A percentile compares a stretch with the other conserved stretches of the same genome.
Evolutionary conservation across 2,113 vertebrate genomes (phyloP).

Genomic region (Etia nguti): DNA sequence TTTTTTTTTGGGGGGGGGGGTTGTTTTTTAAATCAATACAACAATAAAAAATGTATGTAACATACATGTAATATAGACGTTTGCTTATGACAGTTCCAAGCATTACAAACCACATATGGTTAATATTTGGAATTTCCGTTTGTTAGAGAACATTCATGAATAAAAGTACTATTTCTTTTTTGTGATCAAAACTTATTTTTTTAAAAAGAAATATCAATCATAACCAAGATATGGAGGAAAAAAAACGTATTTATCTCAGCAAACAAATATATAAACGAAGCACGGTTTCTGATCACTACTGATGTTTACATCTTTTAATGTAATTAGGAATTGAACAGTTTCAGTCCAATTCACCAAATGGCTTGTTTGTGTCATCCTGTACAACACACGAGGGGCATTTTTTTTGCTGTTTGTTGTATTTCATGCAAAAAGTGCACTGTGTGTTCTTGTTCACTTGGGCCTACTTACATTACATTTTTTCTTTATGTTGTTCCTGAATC

Average conservation of each 20-base stretch:
- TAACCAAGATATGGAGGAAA: accelerated
- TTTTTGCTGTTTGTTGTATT: not conserved
- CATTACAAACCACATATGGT: not conserved
- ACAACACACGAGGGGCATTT: not conserved
- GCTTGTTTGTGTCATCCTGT: not conserved
- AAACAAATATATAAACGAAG: not conserved
- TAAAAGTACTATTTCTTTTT: not conserved
- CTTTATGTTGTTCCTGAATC: not conserved
- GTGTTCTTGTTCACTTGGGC: not conserved
- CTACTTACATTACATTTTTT: not conserved
- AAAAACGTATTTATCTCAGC: not conserved
- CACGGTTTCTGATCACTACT: not conserved
- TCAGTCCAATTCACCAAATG: not conserved
- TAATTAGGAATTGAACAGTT: not conserved
- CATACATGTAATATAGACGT: not conserved
- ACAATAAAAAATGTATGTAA: not conserved
- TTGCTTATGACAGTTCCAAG: not conserved
- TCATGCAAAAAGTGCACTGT: not conserved
- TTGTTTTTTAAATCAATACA: not conserved
- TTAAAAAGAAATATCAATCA: not conserved
- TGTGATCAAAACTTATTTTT: not conserved
- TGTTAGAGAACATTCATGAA: not conserved
- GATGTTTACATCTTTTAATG: not conserved
- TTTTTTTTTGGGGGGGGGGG: not conserved
- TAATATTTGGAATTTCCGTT: not conserved